Evolutionary conservation across 2,888 invertebrate genomes (phyloP).

Genomic region (Nebria brevicollis): DNA sequence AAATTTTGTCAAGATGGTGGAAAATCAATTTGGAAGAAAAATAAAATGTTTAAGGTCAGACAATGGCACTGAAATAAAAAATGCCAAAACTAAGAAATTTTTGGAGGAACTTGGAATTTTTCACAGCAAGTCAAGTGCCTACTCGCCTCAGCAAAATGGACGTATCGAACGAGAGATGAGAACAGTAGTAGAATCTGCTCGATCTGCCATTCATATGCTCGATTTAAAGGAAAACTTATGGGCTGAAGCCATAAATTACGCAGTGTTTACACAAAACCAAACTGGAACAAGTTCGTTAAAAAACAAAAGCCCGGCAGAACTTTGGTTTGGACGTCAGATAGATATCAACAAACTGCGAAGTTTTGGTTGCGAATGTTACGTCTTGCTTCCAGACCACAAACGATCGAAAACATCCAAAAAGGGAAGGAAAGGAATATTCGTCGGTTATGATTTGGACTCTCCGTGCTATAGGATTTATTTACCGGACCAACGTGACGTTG

Average conservation of each 20-base stretch:
- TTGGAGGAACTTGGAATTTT: slow-evolving; percentile 53
- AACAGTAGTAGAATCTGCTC: slow-evolving; percentile 53
- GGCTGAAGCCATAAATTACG: slow-evolving; percentile 43
- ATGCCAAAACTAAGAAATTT: slow-evolving; percentile 47
- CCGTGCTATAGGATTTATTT: slow-evolving; percentile 48
- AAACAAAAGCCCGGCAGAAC: slow-evolving; percentile 46
- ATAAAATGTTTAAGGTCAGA: slow-evolving; percentile 52
- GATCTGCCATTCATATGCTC: slow-evolving; percentile 48
- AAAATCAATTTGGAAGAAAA: slow-evolving; percentile 52
- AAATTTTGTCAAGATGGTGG: slow-evolving; percentile 50
- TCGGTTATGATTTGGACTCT: slow-evolving; percentile 52
- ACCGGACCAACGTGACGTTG: background rate
- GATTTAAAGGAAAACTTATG: slow-evolving; percentile 44
- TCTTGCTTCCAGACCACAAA: slow-evolving; percentile 48
- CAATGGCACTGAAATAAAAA: slow-evolving; percentile 52
- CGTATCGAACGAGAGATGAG: slow-evolving; percentile 43
- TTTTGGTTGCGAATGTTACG: slow-evolving; percentile 51
- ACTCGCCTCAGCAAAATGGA: slow-evolving; percentile 34
- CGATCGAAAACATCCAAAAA: slow-evolving; percentile 47
- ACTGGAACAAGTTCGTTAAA: slow-evolving; percentile 46
- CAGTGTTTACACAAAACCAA: slow-evolving; percentile 46
- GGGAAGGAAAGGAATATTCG: slow-evolving; percentile 49
- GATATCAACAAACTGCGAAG: slow-evolving; percentile 40
- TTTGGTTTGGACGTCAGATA: slow-evolving; percentile 44
- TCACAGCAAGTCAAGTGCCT: slow-evolving; percentile 46